Evolutionary conservation across 92 coral and sea anemone genomes (phyloP), one percentile per base, ranked within the genome.

Genomic region (Hydrozoanthus gracilis): DNA sequence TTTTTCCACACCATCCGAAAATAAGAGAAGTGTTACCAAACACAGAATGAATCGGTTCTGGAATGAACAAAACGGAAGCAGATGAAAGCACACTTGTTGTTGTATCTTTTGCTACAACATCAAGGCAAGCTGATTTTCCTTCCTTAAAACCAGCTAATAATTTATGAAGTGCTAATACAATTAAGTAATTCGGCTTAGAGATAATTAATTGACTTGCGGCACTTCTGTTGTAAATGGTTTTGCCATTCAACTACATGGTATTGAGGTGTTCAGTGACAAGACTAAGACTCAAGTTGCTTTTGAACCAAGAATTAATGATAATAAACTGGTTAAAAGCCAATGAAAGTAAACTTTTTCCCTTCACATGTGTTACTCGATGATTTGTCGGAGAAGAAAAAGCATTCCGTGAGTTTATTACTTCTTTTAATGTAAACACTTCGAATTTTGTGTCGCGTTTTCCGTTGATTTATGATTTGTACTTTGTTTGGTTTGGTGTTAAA

Each of bases 81-180:
- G 10, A 27, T 7, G 4, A 39, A 50, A 10, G 5, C 58, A 15
- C 35, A 77, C 35, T 27, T 27, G 39, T 27, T 27, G 39, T 27
- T 27, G 39, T 27, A 27, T 27, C 39, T 27, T 27, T 27, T 27
- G 39, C 39, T 27, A 27, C 39, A 27, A 27, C 2, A 27, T 27
- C 39, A 27, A 27, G 39, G 39, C 39, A 27, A 27, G 39, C 39
- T 27, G 39, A 27, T 27, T 7, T 74, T 46, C 48, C 60, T 7
- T 15, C 61, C 20, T 16, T 74, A 15, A 49, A 15, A 7, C 58
- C 39, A 27, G 27, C 35, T 4, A 9, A 54, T 58, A 78, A 78
- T 45, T 78, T 78, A 78, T 78, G 83, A 78, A 78, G 71, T 78
- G 83, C 48, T 78, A 78, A 78, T 61, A 16, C 69, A 78, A 78